Base-by-base conservation (phyloP, 2,888 invertebrate species). In the Atethmia centrago region DNA sequence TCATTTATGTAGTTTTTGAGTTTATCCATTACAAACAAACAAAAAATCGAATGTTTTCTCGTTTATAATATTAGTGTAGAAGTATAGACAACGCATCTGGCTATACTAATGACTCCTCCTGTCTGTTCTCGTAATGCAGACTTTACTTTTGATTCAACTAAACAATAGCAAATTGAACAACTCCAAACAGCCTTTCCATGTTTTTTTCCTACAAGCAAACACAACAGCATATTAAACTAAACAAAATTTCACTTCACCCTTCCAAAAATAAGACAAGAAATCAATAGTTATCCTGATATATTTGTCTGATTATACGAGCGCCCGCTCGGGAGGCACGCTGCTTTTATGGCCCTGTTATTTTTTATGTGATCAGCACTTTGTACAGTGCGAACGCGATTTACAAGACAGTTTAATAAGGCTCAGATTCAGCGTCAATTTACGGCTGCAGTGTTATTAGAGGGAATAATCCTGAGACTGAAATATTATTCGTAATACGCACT, bases 261-360 rank as follows among this genome's bases (percentile, higher is more conserved):
- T 76, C 71, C 63, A 71, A 83, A 79, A 79, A 79, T 74, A 79
- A 82, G 82, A 83, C 82, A 83, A 80, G 73, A 86, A 87, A 86
- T 84, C 85, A 84, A 88, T 86, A 84, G 82, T 82, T 83, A 84
- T 87, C 71, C 82, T 80, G 79, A 85, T 85, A 85, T 83, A 86
- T 88, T 86, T 83, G 87, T 87, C 85, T 84, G 84, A 83, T 88
- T 88, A 89, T 88, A 87, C 85, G 84, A 77, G 72, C 85, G 83
- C 71, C 68, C 85, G 74, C 73, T 76, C 70, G 88, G 88, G 89
- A 85, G 85, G 82, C 86, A 83, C 87, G 87, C 87, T 85, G 87
- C 79, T 90, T 92, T 94, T 92, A 93, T 89, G 71, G 87, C 83
- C 90, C 92, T 92, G 93, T 94, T 94, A 94, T 94, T 94, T 94